phyloP scores from a whole-genome alignment of 1,140 invertebrate species.

The Bombyx mandarina region DNA sequence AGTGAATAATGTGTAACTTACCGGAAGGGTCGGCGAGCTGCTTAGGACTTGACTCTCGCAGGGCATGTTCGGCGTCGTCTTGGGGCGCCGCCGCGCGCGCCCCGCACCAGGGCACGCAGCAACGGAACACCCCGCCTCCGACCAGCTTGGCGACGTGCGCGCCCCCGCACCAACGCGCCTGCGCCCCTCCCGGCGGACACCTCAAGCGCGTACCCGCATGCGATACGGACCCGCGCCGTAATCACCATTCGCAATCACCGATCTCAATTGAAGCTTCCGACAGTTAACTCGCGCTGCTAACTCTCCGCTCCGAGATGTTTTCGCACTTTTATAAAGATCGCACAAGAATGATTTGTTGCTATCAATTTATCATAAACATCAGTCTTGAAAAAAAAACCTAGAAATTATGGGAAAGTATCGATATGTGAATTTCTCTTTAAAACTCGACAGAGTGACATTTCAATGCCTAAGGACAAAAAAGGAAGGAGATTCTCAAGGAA shows the following conservation, averaged over 20 bases:
- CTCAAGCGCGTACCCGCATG: constrained; percentile 19
- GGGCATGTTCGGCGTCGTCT: constrained; percentile 58
- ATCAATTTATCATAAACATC: no score
- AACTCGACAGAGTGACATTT: no score
- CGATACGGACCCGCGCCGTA: constrained; percentile 1
- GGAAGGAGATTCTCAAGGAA: no score
- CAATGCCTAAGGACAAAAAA: no score
- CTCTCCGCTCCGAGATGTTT: no score
- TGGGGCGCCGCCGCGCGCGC: constrained; percentile 73
- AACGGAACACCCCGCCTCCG: constrained; percentile 76
- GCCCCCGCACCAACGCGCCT: constrained; percentile 32
- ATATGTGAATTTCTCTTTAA: no score
- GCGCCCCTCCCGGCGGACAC: constrained; percentile 15
- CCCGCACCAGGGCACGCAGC: constrained; percentile 77
- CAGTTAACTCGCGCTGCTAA: no score
- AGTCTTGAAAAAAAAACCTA: no score
- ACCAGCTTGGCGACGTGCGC: constrained; percentile 66
- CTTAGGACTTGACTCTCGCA: constrained; percentile 51
- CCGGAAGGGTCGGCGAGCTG: constrained; percentile 41
- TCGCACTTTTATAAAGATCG: no score
- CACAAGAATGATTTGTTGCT: no score
- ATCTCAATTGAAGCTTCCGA: background rate
- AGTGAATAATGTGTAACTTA: constrained; percentile 23
- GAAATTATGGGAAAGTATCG: no score
- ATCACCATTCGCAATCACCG: constrained; percentile 9